Base-by-base conservation (phyloP, 2,113 vertebrate species). In the Arvicanthis niloticus region DNA sequence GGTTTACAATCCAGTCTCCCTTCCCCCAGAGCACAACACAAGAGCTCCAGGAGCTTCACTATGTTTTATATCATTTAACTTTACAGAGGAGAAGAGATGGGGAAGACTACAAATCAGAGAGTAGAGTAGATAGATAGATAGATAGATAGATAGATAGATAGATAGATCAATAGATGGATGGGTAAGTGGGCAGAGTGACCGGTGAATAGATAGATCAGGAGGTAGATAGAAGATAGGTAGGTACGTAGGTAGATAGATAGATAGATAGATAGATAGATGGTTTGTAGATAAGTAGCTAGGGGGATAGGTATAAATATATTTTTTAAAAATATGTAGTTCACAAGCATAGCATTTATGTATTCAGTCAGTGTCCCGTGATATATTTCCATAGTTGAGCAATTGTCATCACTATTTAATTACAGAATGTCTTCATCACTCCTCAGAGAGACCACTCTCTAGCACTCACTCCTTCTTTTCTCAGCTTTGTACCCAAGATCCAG, bases 271-370 rank as follows among this genome's bases (percentile, higher is more conserved):
- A 56, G 53, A 56, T 65, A 11, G 29, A 67, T 67, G 4, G 65
- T 13, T 67, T 67, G 29, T 67, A 67, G 65, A 29, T 31, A 67
- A 67, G 65, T 67, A 31, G 4, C 24, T 65, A 65, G 62, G 62
- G 62, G 58, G 13, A 29, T 22, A 84, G 21, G 24, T 62, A 48
- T 45, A 73, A 68, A 45, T 68, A 40, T n/a, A 15, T 53, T 88
- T 88, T 56, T 88, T 58, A 60, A 26, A 62, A 77, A 78, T 93
- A 58, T 82, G 51, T 82, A 58, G 82, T 95, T 82, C 51, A 88
- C 24, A 85, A 31, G 19, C 31, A 62, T 87, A 81, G 73, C 42
- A 86, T 94, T 48, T 7, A 78, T 86, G 40, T 80, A 10, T 92
- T 60, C 22, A 19, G 70, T 76, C 37, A 70, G 48, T 95, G 31